These are phyloP conservation scores for Colostygia pectinataria DNA, from an alignment of 2,888 invertebrate species.

Conservation along the genomic window DNA sequence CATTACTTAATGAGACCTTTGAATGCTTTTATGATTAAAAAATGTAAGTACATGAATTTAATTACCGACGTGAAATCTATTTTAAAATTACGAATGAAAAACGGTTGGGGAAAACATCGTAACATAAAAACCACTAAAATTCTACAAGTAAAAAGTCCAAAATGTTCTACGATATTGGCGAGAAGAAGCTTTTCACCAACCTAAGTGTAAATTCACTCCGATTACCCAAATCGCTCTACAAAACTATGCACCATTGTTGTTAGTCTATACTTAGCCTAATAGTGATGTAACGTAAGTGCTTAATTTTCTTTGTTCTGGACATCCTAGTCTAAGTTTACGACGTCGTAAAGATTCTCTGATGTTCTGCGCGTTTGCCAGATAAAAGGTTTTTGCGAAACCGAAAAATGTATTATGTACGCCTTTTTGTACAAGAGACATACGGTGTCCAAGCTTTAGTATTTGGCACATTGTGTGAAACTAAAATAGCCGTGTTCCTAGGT, in stretches of 20 bases:
- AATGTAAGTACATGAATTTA: no score
- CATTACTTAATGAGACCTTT: neutral
- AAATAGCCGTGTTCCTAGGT: conserved; percentile 28
- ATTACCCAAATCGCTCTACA: no score
- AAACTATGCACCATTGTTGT: no score
- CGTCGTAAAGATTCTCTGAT: conserved; percentile 36
- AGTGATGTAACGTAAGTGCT: conserved; percentile 13
- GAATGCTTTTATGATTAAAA: no score
- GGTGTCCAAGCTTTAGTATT: conserved; percentile 23
- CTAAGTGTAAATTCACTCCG: no score
- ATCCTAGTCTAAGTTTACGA: conserved; percentile 25
- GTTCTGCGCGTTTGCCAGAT: conserved; percentile 26
- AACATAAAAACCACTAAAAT: no score
- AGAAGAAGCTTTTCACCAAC: no score
- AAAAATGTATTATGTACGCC: conserved; percentile 26
- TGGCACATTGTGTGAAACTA: conserved; percentile 34
- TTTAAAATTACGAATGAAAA: no score
- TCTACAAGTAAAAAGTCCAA: no score
- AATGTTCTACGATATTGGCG: no score
- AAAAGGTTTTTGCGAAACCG: conserved; percentile 30
- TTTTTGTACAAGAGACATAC: conserved; percentile 13
- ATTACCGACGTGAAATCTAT: no score
- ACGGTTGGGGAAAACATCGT: no score
- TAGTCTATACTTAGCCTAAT: neutral
- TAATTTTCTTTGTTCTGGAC: conserved; percentile 37